Conservation (phyloP, 2,888 invertebrate genomes). For the Ichneumoninae sp. region DNA sequence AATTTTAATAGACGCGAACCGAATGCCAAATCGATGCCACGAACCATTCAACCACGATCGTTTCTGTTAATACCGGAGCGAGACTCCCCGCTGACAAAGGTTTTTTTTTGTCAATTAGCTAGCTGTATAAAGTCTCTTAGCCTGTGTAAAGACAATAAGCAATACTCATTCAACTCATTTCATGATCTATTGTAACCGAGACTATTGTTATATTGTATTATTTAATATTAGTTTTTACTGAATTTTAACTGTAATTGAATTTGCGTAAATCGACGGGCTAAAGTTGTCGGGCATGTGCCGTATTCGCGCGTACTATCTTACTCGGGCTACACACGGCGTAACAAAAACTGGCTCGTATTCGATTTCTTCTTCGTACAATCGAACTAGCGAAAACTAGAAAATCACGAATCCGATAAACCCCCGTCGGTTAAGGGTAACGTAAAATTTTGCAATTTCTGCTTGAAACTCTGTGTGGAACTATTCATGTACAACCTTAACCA, state of each 20-base stretch:
- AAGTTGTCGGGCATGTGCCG: background rate
- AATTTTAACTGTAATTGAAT: background rate
- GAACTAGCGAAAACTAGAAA: background rate
- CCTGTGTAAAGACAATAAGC: constrained; percentile 79
- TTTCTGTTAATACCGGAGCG: constrained; percentile 22
- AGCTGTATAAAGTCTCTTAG: constrained; percentile 49
- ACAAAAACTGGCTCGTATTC: background rate
- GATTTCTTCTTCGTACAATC: background rate
- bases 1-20: constrained; percentile 4
- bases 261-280: constrained; percentile 8
- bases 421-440: background rate
- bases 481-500: background rate
- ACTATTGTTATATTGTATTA: background rate
- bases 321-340: background rate
- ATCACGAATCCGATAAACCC: background rate
- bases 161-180: constrained; percentile 29
- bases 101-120: constrained; percentile 25
- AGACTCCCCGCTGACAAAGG: background rate
- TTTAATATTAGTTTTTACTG: background rate
- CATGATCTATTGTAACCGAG: background rate
- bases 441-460: background rate
- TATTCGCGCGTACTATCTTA: background rate
- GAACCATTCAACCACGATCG: constrained; percentile 17
- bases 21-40: constrained; percentile 50
- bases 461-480: background rate